These are phyloP conservation scores for Chlorops oryzae DNA, from an alignment of 1,140 invertebrate genomes.

Conservation along the genomic window DNA sequence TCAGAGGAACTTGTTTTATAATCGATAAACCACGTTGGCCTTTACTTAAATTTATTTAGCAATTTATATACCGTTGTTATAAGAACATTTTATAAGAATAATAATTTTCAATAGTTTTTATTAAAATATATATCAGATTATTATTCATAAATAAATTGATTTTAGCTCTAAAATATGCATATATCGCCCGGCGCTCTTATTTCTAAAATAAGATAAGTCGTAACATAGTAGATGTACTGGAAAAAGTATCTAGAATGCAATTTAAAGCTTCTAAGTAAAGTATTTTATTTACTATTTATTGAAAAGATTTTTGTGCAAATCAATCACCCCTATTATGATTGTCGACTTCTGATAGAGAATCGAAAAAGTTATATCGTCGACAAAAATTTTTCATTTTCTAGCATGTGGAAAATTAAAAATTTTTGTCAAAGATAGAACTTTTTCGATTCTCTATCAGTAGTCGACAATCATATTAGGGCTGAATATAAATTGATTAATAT, in stretches of 20 bases:
- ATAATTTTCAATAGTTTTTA: conserved; percentile 48
- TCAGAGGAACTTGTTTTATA: conserved; percentile 53
- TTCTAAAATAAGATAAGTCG: conserved; percentile 60
- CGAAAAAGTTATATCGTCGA: no score
- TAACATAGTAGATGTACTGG: conserved; percentile 67
- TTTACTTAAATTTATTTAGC: conserved; percentile 35
- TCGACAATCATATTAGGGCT: no score
- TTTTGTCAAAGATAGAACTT: no score
- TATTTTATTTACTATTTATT: conserved; percentile 57
- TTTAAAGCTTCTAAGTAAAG: conserved; percentile 52
- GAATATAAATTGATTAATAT: conserved; percentile 47
- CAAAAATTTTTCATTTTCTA: no score
- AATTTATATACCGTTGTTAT: conserved; percentile 38
- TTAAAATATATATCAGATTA: conserved; percentile 52
- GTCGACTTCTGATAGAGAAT: no score
- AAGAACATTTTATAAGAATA: conserved; percentile 50
- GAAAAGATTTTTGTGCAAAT: conserved; percentile 49
- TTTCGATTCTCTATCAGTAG: no score
- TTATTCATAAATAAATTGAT: conserved; percentile 50
- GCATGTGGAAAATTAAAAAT: no score
- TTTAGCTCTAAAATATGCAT: conserved; percentile 53
- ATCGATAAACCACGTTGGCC: conserved; percentile 51
- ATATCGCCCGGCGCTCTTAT: conserved; percentile 64
- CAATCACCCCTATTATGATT: no score
- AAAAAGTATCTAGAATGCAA: conserved; percentile 58